phyloP scores from a whole-genome alignment of 2,113 vertebrate species.

The Bothrops jararaca region DNA sequence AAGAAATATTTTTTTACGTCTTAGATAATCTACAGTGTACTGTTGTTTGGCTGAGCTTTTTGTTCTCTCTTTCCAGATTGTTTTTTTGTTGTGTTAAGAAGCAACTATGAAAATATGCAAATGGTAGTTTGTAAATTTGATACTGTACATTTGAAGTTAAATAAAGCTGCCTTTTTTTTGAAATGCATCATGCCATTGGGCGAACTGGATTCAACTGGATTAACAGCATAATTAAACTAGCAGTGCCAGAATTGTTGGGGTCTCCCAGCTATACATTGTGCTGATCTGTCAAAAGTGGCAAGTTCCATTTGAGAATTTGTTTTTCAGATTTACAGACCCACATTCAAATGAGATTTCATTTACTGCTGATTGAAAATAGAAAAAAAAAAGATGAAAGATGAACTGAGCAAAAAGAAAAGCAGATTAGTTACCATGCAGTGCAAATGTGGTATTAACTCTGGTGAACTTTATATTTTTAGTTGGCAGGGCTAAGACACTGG shows the following conservation, averaged over 20 bases:
- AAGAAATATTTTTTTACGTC: constrained; percentile 16
- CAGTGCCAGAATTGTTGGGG: not conserved
- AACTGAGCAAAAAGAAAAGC: not conserved
- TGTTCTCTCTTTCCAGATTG: not conserved
- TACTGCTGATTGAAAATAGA: not conserved
- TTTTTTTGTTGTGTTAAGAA: constrained; percentile 9
- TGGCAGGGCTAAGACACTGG: not conserved
- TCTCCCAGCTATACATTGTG: not conserved
- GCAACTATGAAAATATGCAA: not conserved
- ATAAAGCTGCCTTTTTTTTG: constrained; percentile 48
- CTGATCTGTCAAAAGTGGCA: not conserved
- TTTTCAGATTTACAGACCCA: not conserved
- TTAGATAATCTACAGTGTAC: rapidly evolving
- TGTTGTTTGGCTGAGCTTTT: not conserved
- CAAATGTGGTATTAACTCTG: not conserved
- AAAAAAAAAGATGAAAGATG: not conserved
- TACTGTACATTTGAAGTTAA: constrained; percentile 44
- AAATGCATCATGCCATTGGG: not conserved
- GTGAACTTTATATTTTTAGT: not conserved
- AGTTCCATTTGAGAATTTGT: not conserved
- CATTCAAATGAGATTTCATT: not conserved
- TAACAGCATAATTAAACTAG: not conserved
- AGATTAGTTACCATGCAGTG: not conserved
- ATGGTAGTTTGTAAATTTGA: constrained; percentile 42
- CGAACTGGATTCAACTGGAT: not conserved